Base-by-base conservation (phyloP, 92 coral and sea anemone species). In the Porites divaricata region DNA sequence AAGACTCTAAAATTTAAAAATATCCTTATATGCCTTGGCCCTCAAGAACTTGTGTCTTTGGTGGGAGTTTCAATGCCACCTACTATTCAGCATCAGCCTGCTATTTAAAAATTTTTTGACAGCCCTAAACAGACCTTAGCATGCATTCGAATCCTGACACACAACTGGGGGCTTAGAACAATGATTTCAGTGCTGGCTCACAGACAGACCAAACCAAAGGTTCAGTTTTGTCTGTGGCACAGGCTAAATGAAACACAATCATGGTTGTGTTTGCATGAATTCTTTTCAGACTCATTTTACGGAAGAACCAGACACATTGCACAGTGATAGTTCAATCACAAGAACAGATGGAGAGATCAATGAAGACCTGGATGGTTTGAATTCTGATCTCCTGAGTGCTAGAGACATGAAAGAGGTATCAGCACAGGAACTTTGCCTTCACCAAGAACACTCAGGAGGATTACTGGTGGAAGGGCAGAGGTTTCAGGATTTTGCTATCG, bases 391-490 rank as follows among this genome's bases (percentile, higher is more conserved):
- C 2, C 63, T 67, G 14, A 85, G 88, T 82, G 90, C 91, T 19
- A 90, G 95, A 79, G 90, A 84, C 23, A 80, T 89, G 86, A 74
- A 83, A 11, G 58, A 71, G 21, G 67, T 71, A 2, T 70, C 85
- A 13, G 45, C 80, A 19, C 88, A 84, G 51, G 92, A 77, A 7
- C 85, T 92, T 74, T 94, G 95, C 54, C 35, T 88, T 41, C 87
- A 83, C 6, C 93, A 89, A 72, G 81, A 88, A 73, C 91, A 81
- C 62, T 88, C 80, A 61, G 86, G 86, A 16, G 88, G 90, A 22
- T 84, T 97, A 23, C 48, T 95, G n/a, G 97, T 97, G 8, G 93
- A 97, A 71, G 99, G 99, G n/a, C 89, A 92, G 74, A 67, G 87
- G 54, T 87, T 93, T 70, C 90, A 89, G 74, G 90, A 88, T 28